Percentiles rank a stretch among this genome's conserved stretches.
phyloP scores from a whole-genome alignment of 1,140 invertebrate species.

The Drosophila serrata region DNA sequence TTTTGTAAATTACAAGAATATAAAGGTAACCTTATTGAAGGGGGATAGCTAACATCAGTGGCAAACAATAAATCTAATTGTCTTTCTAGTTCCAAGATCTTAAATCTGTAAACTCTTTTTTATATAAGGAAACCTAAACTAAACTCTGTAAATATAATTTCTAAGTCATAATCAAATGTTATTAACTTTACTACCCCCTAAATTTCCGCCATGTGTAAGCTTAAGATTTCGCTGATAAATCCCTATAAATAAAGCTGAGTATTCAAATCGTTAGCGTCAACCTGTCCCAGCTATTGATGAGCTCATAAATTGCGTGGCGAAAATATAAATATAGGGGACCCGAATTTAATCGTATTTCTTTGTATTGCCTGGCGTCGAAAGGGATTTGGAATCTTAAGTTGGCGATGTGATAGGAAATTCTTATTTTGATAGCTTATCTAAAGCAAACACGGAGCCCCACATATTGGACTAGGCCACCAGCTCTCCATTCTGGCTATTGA shows the following conservation, averaged over 20 bases:
- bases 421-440: slow-evolving; percentile 60
- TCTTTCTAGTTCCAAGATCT: neutral
- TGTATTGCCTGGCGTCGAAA: slow-evolving; percentile 16
- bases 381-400: slow-evolving; percentile 15
- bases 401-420: neutral
- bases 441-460: slow-evolving; percentile 37
- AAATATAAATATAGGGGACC: slow-evolving; percentile 38
- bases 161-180: rapidly evolving
- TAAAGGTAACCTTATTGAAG: neutral
- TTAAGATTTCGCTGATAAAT: slow-evolving; percentile 29
- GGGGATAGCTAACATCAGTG: neutral
- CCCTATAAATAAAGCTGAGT: slow-evolving; percentile 28
- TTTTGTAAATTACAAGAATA: neutral
- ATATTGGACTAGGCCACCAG: slow-evolving; percentile 26
- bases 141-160: neutral
- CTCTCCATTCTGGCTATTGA: slow-evolving; percentile 41
- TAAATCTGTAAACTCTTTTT: neutral
- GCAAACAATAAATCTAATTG: too few relatives aligned
- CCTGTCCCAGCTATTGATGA: slow-evolving; percentile 42
- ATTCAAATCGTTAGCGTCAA: slow-evolving; percentile 43
- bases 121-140: neutral
- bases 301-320: slow-evolving; percentile 43
- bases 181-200: too few relatives aligned
- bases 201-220: slow-evolving; percentile 7
- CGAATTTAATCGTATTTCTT: slow-evolving; percentile 26